phyloP scores from a whole-genome alignment of 2,888 invertebrate genomes.

The Xanthia togata region DNA sequence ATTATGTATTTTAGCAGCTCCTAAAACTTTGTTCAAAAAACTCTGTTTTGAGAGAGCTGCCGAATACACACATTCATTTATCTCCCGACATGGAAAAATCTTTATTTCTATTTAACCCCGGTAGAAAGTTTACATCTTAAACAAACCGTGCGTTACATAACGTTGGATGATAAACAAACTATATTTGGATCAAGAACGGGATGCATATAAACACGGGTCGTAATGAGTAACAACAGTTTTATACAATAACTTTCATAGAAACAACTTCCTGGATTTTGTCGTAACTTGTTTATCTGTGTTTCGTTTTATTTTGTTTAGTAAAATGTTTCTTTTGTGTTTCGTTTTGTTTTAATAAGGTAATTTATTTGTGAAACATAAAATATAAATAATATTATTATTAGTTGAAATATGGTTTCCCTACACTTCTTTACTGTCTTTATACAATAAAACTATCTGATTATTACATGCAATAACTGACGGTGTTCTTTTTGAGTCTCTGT shows the following conservation, averaged over 20 bases:
- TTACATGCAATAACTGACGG: not conserved
- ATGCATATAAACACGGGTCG: constrained; percentile 49
- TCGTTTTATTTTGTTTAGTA: constrained; percentile 43
- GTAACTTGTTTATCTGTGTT: constrained; percentile 33
- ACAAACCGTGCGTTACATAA: constrained; percentile 42
- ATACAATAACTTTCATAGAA: constrained; percentile 54
- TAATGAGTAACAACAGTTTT: constrained; percentile 58
- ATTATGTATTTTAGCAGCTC: not conserved
- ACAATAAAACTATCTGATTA: not conserved
- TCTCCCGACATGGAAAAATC: constrained; percentile 13
- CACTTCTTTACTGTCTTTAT: not conserved
- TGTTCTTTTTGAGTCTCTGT: not conserved
- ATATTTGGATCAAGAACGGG: constrained; percentile 57
- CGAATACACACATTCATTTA: not conserved
- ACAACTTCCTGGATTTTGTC: constrained; percentile 51
- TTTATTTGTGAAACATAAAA: constrained; percentile 22
- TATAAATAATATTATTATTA: not conserved
- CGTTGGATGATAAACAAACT: constrained; percentile 56
- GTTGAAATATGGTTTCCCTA: not conserved
- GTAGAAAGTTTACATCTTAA: constrained; percentile 39
- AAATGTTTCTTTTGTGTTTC: constrained; percentile 22
- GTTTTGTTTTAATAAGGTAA: constrained; percentile 11
- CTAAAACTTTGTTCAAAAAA: not conserved
- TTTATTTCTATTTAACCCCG: constrained; percentile 33
- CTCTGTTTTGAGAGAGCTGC: too few species aligned